These are phyloP conservation scores for Gymnothorax reevesii DNA, from an alignment of 2,797 vertebrate species.

Conservation along the genomic window DNA sequence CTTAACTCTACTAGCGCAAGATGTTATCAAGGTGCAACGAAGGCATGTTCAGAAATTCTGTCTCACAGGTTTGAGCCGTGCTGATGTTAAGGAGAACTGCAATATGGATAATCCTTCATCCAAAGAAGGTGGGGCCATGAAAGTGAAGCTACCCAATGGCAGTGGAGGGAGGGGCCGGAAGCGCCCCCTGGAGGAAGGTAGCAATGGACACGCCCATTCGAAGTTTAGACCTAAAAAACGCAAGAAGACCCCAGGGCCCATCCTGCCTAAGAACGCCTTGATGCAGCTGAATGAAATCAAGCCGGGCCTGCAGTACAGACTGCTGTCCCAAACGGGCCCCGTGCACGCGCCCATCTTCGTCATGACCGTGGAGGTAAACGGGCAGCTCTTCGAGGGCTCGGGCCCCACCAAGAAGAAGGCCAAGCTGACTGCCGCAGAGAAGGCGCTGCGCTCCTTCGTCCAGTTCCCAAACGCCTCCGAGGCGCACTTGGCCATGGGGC, in stretches of 20 bases:
- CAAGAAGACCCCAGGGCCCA: slow-evolving; percentile 78
- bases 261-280: slow-evolving; percentile 88
- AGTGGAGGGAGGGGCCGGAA: slow-evolving; percentile 74
- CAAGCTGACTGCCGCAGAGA: slow-evolving; percentile 87
- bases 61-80: slow-evolving; percentile 83
- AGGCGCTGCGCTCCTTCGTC: slow-evolving; percentile 86
- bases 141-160: slow-evolving; percentile 71
- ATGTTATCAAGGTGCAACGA: slow-evolving; percentile 89
- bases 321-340: slow-evolving; percentile 87
- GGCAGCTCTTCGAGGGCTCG: slow-evolving; percentile 85
- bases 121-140: slow-evolving; percentile 75
- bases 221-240: slow-evolving; percentile 87
- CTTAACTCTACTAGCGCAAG: slow-evolving; percentile 77
- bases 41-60: slow-evolving; percentile 90
- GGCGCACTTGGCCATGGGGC: slow-evolving; percentile 87
- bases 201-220: slow-evolving; percentile 76
- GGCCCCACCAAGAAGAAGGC: slow-evolving; percentile 95
- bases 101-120: slow-evolving; percentile 81
- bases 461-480: slow-evolving; percentile 89
- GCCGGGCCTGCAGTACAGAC: slow-evolving; percentile 87
- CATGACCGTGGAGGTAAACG: slow-evolving; percentile 92
- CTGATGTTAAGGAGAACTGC: slow-evolving; percentile 84
- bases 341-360: slow-evolving; percentile 89
- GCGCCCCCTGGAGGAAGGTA: slow-evolving; percentile 87
- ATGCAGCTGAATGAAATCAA: slow-evolving; percentile 95